Evolutionary conservation across 2,797 vertebrate genomes (phyloP).

Genomic region (Typhlichthys eigenmanni): DNA sequence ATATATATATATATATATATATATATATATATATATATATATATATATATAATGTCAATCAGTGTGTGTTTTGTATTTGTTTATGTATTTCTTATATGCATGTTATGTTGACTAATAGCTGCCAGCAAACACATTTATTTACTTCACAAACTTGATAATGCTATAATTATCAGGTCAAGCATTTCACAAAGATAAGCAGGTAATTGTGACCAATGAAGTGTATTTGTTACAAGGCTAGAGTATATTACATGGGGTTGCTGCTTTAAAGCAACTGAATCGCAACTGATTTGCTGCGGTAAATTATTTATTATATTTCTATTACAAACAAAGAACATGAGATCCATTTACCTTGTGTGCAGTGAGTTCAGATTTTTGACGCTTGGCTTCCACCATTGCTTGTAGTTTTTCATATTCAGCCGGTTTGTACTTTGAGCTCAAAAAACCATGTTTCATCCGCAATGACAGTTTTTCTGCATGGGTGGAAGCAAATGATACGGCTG

Average conservation of each 20-base stretch:
- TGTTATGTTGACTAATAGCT: background rate
- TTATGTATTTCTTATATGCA: background rate
- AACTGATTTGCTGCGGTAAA: constrained; percentile 25
- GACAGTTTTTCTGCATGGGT: constrained; percentile 76
- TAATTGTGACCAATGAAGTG: constrained; percentile 19
- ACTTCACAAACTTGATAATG: constrained; percentile 29
- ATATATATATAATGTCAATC: background rate
- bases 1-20: background rate
- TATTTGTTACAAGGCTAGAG: constrained; percentile 15
- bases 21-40: constrained; percentile 5
- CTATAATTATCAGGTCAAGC: constrained; percentile 31
- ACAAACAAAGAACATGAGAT: constrained; percentile 15
- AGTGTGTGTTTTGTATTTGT: background rate
- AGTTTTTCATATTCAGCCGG: constrained; percentile 82
- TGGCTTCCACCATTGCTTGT: constrained; percentile 77
- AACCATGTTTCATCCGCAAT: constrained; percentile 72
- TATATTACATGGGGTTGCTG: background rate
- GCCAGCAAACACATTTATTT: constrained; percentile 25
- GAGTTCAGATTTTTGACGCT: constrained; percentile 77
- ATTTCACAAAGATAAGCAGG: constrained; percentile 17
- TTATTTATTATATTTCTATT: constrained; percentile 26
- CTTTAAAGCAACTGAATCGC: constrained; percentile 13
- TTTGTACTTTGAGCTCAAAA: constrained; percentile 80
- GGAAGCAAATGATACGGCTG: constrained; percentile 54
- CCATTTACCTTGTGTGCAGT: constrained; percentile 84